phyloP scores from a whole-genome alignment of 2,888 invertebrate species.

The Napeogenes sylphis region DNA sequence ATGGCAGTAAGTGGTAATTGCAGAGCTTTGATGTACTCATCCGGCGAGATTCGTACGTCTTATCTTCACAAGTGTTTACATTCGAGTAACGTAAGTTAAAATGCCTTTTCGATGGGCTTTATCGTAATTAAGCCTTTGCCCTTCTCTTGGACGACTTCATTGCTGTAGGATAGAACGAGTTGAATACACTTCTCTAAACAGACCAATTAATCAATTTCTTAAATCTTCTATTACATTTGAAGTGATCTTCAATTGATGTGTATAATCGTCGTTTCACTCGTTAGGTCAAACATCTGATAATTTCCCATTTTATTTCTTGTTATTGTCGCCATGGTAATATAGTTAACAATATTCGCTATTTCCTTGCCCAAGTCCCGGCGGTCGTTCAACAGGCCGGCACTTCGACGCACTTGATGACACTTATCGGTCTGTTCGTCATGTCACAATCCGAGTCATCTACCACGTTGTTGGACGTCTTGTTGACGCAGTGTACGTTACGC shows the following conservation, averaged over 20 bases:
- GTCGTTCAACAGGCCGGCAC: constrained; percentile 58
- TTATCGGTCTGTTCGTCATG: constrained; percentile 80
- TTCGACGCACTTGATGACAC: constrained; percentile 81
- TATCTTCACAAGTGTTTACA: constrained; percentile 46
- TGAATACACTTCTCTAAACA: too few species aligned
- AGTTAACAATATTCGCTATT: background rate
- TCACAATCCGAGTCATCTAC: constrained; percentile 86
- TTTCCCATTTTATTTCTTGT: background rate
- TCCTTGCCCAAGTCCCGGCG: background rate
- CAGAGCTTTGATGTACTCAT: constrained; percentile 17
- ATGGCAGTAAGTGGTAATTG: constrained; percentile 72
- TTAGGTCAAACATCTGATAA: background rate
- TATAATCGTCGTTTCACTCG: background rate
- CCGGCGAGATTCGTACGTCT: constrained; percentile 36
- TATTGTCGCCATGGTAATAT: background rate
- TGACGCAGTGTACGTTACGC: constrained; percentile 86
- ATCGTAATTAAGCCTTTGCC: background rate
- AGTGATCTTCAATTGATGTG: too few species aligned
- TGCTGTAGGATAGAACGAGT: background rate
- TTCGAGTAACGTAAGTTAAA: constrained; percentile 58
- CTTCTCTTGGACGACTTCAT: background rate
- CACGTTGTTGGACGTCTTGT: constrained; percentile 83
- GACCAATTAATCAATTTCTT: too few species aligned
- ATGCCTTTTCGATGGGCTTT: constrained; percentile 70
- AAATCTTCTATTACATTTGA: too few species aligned